phyloP scores from a whole-genome alignment of 30 jellyfish, hydroid and myxozoan species.

The Nemopilema nomurai region DNA sequence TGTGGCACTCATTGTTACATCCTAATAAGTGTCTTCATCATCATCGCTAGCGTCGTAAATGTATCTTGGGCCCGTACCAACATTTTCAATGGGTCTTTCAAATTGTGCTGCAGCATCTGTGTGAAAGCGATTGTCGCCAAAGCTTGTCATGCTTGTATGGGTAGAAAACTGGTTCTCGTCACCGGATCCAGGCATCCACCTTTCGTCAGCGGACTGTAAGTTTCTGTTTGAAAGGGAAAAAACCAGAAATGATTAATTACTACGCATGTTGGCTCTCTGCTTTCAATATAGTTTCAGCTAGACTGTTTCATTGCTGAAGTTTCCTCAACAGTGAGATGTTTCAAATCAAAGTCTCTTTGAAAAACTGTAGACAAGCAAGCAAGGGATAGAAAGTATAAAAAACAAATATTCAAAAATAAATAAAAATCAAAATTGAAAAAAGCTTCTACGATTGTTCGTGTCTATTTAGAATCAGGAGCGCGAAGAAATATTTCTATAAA shows the following conservation, averaged over 20 bases:
- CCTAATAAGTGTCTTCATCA: conserved; percentile 42
- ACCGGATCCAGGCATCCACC: background rate
- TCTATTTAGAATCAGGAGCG: no score
- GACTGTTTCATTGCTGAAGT: no score
- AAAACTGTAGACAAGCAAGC: background rate
- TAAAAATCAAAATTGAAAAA: no score
- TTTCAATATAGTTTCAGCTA: no score
- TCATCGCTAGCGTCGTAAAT: conserved; percentile 72
- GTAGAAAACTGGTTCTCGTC: background rate
- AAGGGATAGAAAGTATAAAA: background rate
- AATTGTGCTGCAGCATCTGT: background rate
- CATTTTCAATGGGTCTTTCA: background rate
- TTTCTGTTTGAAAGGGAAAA: no score
- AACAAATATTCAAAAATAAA: no score
- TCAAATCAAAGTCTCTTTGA: background rate
- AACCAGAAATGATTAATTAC: no score
- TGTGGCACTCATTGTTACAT: conserved; percentile 1
- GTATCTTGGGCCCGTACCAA: conserved; percentile 53
- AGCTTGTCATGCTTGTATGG: background rate
- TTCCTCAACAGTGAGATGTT: no score
- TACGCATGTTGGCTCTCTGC: no score
- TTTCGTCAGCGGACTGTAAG: no score
- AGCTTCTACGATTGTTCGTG: no score
- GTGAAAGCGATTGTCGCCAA: background rate
- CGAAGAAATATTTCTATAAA: no score